Conservation (phyloP, 2,113 vertebrate species). For the Leucopsar rothschildi region DNA sequence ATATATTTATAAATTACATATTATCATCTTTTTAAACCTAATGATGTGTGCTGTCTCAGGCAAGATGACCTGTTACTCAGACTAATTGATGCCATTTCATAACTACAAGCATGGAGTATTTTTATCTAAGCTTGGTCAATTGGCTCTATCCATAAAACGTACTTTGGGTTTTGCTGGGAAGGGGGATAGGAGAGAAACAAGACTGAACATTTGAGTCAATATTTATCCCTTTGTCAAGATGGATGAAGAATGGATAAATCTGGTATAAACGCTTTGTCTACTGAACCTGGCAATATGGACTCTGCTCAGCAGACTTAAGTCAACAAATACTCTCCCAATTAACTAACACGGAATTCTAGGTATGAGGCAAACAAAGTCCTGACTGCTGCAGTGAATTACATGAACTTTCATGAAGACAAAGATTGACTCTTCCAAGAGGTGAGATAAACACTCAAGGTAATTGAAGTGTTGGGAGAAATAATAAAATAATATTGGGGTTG, state of each 20-base stretch:
- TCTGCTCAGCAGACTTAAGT: constrained; percentile 12
- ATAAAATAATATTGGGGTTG: neutral
- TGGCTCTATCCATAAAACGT: neutral
- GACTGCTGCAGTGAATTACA: neutral
- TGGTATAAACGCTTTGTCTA: constrained; percentile 5
- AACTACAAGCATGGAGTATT: neutral
- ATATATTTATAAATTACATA: constrained; percentile 3
- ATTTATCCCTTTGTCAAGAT: constrained; percentile 45
- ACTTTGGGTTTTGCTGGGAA: neutral
- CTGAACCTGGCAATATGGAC: neutral
- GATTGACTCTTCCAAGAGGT: neutral
- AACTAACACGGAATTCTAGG: neutral
- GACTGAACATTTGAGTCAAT: constrained; percentile 10
- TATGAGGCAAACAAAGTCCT: neutral
- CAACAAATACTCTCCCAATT: constrained; percentile 16
- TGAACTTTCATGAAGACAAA: neutral
- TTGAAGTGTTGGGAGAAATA: neutral
- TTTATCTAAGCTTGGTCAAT: constrained; percentile 34
- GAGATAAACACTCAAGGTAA: neutral
- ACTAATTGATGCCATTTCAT: constrained; percentile 10
- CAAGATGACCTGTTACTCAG: constrained; percentile 12
- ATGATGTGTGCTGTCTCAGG: constrained; percentile 5
- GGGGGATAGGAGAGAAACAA: neutral
- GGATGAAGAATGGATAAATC: constrained; percentile 38
- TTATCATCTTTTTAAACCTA: neutral